Base-by-base conservation (phyloP, 1,140 invertebrate species). In the Ips nitidus region DNA sequence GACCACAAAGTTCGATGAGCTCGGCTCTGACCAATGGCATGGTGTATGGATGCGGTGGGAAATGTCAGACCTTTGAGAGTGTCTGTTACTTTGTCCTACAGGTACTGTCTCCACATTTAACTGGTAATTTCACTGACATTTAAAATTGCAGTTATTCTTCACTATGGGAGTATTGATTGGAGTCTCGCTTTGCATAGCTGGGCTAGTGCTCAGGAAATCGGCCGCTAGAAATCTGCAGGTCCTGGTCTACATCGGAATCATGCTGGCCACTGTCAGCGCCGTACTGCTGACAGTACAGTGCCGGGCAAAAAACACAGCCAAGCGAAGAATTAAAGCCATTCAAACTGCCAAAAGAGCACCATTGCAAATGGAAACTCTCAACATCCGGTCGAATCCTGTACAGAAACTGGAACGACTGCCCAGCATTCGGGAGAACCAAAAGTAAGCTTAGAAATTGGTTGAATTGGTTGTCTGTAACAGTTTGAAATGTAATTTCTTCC, bases 81-180 rank as follows among this genome's bases (percentile, higher is more conserved):
- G 84, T 87, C 71, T 88, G 86, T 79, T 87, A 87, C 79, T 87
- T 87, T 77, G 85, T 87, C 74, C 80, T 87, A 74, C 85, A 87
- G 81, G 86, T 87, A n/a, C 41, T 41, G 64, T 50, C 36, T 39
- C 22, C 22, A 22, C 36, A 52, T 57, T 22, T 57, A 8, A 4
- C 7, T 8, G 36, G 6, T 41, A 6, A 36, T 57, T 41, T 50
- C 7, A 22, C 47, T 50, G 47, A 50, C 47, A 1, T 3, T 50
- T 3, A 50, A 50, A 50, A 50, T 50, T 83, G 59, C 78, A 86
- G 85, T 83, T 86, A 56, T 83, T 86, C 75, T 87, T 87, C 81
- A 84, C 86, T 63, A 84, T 86, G 71, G 86, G 86, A 43, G 85
- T 88, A 66, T 77, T 87, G 66, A 86, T 86, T 52, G 86, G 86